These are phyloP conservation scores for Branchellion lobata DNA, from an alignment of 2,888 invertebrate genomes.

Conservation along the genomic window DNA sequence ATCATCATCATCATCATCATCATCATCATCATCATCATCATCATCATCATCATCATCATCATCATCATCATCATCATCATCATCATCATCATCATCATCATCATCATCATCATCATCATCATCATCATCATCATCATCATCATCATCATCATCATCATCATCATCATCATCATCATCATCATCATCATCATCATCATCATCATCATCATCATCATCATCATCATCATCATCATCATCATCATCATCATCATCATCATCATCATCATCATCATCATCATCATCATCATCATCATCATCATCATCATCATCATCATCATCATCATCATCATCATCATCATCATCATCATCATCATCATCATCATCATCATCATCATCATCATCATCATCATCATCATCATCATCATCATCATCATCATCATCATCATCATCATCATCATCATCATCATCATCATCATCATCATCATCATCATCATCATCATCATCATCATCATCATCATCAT, in stretches of 20 bases:
- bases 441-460: constrained; percentile 41
- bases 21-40: neutral
- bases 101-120: neutral
- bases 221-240: constrained; percentile 7
- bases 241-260: neutral
- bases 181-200: neutral
- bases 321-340: no score
- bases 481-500: constrained; percentile 33
- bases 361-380: no score
- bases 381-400: constrained; percentile 41
- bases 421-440: constrained; percentile 35
- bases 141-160: constrained; percentile 1
- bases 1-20: constrained; percentile 9
- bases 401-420: constrained; percentile 39
- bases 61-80: constrained; percentile 23
- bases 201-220: neutral
- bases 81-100: constrained; percentile 21
- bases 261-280: neutral
- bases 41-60: constrained; percentile 24
- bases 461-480: constrained; percentile 31
- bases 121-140: constrained; percentile 6
- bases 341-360: no score
- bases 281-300: constrained; percentile 5
- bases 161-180: neutral
- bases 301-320: neutral